A percentile compares a stretch with the other conserved stretches of the same genome.
Conservation (phyloP, 1,140 invertebrate genomes). For the Leptonema lineaticorne region DNA sequence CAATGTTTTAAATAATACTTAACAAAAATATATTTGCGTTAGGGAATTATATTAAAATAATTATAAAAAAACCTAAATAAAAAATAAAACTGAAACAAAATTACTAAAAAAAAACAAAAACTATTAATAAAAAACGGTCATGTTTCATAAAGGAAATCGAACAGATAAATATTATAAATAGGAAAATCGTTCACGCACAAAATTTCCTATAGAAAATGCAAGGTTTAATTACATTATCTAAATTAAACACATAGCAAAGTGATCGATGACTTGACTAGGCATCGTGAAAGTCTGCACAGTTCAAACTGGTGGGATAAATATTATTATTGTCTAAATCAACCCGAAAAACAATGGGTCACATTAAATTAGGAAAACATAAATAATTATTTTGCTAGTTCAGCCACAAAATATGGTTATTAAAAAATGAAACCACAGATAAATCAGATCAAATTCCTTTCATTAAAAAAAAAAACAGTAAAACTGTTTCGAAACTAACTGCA, state of each 20-base stretch:
- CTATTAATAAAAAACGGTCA: neutral
- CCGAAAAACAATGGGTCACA: neutral
- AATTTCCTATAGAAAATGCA: constrained; percentile 7
- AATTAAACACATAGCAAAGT: constrained; percentile 14
- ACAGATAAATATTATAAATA: neutral
- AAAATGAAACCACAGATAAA: neutral
- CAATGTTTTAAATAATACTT: constrained; percentile 39
- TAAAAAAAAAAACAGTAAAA: neutral
- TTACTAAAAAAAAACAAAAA: neutral
- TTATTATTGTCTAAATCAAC: constrained; percentile 1
- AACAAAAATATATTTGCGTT: constrained; percentile 40
- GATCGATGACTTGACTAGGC: constrained; percentile 19
- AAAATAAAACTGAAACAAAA: neutral
- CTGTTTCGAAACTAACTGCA: constrained; percentile 4
- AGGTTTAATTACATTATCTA: constrained; percentile 6
- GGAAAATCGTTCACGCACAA: neutral
- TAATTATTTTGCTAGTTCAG: constrained; percentile 5
- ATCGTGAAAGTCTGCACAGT: constrained; percentile 16
- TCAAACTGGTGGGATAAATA: constrained; percentile 11
- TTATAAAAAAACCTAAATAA: constrained; percentile 7
- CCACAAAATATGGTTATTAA: neutral
- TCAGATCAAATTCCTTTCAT: neutral
- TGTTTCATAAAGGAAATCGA: neutral
- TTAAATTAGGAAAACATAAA: neutral
- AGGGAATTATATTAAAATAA: constrained; percentile 28